Evolutionary conservation across 1,140 invertebrate species (phyloP), one percentile per base, ranked within the genome.

Genomic region (Lasioglossum albipes): DNA sequence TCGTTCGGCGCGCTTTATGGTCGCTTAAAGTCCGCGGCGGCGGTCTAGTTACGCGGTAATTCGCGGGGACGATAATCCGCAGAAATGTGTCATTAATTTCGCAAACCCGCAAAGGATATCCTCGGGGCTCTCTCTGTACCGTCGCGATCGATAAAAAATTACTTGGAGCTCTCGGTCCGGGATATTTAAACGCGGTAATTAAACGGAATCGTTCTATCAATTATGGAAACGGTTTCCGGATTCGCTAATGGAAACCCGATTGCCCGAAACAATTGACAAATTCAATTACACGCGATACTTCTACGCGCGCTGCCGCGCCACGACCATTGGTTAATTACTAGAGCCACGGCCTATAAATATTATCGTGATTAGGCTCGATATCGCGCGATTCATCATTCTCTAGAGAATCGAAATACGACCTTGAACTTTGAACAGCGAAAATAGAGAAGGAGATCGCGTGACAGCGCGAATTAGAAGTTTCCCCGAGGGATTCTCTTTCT

Each of bases 391-490:
- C 9, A 45, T 12, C 10, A 45, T 7, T 45, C 42, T 45, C 42
- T 9, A 4, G 10, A 12, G 7, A 9, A 12, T 45, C 42, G 42
- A 12, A 45, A 45, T 45, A 45, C 10, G 45, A 68, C 65, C 74
- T 76, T 54, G 49, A 31, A 76, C 74, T 76, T 76, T 42, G 36
- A 36, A n/a, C 64, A 0, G 27, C 20, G 22, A 67, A 59, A 22
- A 45, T 22, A 9, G 31, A n/a, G 13, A 13, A 49, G 31, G 13
- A 0, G 49, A 76, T 76, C 64, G 74, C 74, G 74, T 76, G 74
- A 76, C 74, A 68, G 36, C 20, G 36, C 13, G 65, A 76, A 68
- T 76, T 76, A 68, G n/a, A 45, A 76, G 1, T 57, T 75, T 22
- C 49, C 6, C 52, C 18, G 20, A 18, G 16, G 1, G 9, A 54